Conservation (phyloP, 2,888 invertebrate species). For the Cryptocephalus moraei region DNA sequence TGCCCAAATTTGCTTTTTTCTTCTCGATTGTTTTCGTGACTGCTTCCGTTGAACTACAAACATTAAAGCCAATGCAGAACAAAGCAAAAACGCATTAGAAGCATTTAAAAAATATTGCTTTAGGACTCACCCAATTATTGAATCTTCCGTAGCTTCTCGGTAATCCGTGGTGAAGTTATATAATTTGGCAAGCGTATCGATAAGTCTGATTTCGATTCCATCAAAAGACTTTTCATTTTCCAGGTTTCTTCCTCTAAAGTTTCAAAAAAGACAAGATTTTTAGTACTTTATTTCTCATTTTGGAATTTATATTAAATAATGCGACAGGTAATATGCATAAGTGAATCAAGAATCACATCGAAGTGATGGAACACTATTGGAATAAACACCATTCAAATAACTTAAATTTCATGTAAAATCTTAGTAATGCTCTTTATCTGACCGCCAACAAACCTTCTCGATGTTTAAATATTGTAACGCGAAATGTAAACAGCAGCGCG, state of each 20-base stretch:
- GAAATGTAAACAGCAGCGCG: too few relatives aligned
- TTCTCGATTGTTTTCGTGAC: slow-evolving; percentile 45
- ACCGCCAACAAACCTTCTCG: too few relatives aligned
- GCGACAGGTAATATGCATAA: too few relatives aligned
- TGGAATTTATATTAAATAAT: too few relatives aligned
- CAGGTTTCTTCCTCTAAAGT: slow-evolving; percentile 26
- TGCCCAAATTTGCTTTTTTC: slow-evolving; percentile 54
- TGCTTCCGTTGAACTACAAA: slow-evolving; percentile 48
- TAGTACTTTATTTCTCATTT: too few relatives aligned
- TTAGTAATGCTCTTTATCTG: too few relatives aligned
- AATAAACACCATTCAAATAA: too few relatives aligned
- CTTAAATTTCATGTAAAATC: too few relatives aligned
- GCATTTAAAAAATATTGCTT: neutral
- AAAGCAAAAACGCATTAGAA: too few relatives aligned
- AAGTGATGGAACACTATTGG: too few relatives aligned
- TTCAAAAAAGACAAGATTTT: neutral
- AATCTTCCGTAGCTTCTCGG: slow-evolving; percentile 44
- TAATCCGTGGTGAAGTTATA: slow-evolving; percentile 67
- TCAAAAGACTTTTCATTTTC: slow-evolving; percentile 54
- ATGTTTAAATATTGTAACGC: too few relatives aligned
- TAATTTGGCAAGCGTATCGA: slow-evolving; percentile 49
- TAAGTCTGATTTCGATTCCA: slow-evolving; percentile 61
- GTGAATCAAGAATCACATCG: too few relatives aligned
- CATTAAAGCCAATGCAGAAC: neutral
- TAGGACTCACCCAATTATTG: slow-evolving; percentile 37